Evolutionary conservation across 1,140 invertebrate genomes (phyloP), one percentile per base, ranked within the genome.

Genomic region (Tribolium madens): DNA sequence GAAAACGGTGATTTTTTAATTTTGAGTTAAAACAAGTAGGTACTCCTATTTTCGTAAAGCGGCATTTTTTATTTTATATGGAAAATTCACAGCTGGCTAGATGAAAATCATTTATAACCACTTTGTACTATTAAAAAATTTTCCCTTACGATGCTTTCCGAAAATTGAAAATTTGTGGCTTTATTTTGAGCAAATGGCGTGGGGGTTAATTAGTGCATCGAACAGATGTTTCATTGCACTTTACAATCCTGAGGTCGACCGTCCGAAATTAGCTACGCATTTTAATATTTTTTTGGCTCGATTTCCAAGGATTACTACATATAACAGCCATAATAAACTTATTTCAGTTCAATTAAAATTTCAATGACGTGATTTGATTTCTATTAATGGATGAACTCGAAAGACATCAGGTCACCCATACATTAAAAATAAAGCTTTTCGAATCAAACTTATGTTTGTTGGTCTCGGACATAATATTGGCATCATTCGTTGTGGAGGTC

Each of bases 141-240:
- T n/a, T n/a, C n/a, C n/a, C n/a, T n/a, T n/a, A n/a, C n/a, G n/a
- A n/a, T n/a, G n/a, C n/a, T n/a, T n/a, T n/a, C 1, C 36, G 31
- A 64, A 26, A 26, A 64, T 33, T 12, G 5, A 64, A 33, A 64
- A 64, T 9, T n/a, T 15, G 10, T 9, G 10, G 57, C 18, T 64
- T 64, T 64, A 64, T 64, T 64, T 33, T 64, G n/a, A 13, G 7
- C 12, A 5, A 33, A 1, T 26, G 15, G 26, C 12, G 3, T 33
- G 21, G 70, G 70, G 70, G 70, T 72, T 33, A 72, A 31, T 52
- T 72, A 72, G 70, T 72, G 70, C 70, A 72, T 72, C 47, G 31
- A 50, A 72, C 70, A 72, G 70, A 72, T 72, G 70, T 50, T 48
- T 33, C 57, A 33, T 64, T 64, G 57, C 57, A 64, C 26, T 64